Percentiles rank a stretch among this genome's conserved stretches.
phyloP scores from a whole-genome alignment of 2,113 vertebrate genomes.

The Oxyruncus cristatus region DNA sequence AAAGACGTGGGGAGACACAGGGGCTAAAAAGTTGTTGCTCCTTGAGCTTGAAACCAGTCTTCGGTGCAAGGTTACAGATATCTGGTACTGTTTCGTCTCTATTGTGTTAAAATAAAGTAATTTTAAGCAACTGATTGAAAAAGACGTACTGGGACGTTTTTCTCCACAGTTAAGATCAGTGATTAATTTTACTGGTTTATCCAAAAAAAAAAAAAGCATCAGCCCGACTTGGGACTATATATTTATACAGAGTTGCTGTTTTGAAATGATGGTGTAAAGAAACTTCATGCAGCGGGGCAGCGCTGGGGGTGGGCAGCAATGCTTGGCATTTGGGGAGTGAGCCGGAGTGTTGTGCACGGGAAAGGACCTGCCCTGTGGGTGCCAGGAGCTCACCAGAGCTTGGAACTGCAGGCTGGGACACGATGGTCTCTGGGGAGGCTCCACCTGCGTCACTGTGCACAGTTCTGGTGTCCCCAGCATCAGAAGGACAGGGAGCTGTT shows the following conservation, averaged over 20 bases:
- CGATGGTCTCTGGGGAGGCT: rapidly evolving
- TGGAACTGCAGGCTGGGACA: not conserved
- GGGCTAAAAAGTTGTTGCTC: not conserved
- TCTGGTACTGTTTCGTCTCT: not conserved
- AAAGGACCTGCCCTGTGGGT: not conserved
- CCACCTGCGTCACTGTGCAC: rapidly evolving
- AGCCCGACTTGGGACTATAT: rapidly evolving
- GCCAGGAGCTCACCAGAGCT: not conserved
- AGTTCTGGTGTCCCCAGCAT: not conserved
- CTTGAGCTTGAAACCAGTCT: not conserved
- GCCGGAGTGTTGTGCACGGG: not conserved
- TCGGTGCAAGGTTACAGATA: not conserved
- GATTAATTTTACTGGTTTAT: not conserved
- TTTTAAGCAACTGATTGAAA: not conserved
- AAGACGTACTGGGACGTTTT: not conserved
- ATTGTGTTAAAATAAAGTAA: not conserved
- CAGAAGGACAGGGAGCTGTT: not conserved
- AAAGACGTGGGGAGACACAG: rapidly evolving
- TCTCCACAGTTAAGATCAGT: not conserved
- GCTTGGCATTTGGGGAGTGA: not conserved
- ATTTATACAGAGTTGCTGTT: rapidly evolving
- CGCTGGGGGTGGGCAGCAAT: rapidly evolving
- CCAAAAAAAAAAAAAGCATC: not conserved
- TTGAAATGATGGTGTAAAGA: not conserved
- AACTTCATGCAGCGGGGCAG: not conserved